Conservation (phyloP, 2,888 invertebrate species). For the Philhelius pedissequus region DNA sequence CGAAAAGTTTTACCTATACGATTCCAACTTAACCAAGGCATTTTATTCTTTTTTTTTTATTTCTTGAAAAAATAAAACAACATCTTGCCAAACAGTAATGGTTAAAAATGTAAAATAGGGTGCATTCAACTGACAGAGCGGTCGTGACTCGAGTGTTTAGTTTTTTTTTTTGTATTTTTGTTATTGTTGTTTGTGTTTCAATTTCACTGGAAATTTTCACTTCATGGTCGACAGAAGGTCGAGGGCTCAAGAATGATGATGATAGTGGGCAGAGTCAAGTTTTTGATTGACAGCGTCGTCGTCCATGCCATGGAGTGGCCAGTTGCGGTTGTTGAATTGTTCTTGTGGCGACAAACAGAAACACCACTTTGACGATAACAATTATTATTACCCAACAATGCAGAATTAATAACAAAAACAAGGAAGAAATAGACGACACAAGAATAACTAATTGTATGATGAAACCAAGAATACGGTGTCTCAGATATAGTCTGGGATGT, state of each 20-base stretch:
- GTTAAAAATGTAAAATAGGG: background rate
- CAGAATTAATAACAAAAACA: conserved; percentile 10
- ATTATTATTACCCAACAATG: background rate
- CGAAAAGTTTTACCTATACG: background rate
- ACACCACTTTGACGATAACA: background rate
- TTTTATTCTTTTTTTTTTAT: background rate
- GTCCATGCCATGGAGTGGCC: background rate
- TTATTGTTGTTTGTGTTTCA: background rate
- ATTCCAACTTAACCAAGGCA: background rate
- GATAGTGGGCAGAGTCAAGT: conserved; percentile 6
- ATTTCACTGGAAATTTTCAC: conserved; percentile 19
- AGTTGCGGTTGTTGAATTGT: background rate
- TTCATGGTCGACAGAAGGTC: conserved; percentile 49
- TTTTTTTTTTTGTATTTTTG: background rate
- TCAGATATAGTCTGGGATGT: background rate
- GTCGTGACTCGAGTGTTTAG: conserved; percentile 5
- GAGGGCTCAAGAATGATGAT: background rate
- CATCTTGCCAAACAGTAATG: background rate
- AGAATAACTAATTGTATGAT: conserved; percentile 4
- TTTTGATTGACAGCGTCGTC: conserved; percentile 10
- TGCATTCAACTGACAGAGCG: conserved; percentile 9
- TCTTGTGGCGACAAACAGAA: conserved; percentile 6
- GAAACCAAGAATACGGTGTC: background rate
- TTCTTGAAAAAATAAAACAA: background rate
- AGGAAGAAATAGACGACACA: background rate